These are phyloP conservation scores for Phaethornis superciliosus DNA, from an alignment of 2,113 vertebrate genomes.

Conservation along the genomic window DNA sequence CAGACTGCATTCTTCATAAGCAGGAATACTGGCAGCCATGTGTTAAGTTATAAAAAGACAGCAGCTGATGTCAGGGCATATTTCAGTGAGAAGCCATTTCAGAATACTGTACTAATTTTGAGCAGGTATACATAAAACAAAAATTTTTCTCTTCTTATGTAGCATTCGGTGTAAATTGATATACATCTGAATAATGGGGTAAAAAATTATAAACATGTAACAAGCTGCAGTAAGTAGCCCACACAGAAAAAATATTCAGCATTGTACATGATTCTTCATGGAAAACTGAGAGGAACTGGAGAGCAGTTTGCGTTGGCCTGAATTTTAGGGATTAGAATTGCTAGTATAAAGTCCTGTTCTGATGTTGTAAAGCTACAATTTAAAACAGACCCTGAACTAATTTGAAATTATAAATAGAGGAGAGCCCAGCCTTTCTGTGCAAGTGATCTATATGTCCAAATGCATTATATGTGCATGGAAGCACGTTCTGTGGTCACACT, in stretches of 20 bases:
- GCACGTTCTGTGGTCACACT: neutral
- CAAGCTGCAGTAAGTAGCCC: neutral
- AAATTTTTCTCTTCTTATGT: neutral
- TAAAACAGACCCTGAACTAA: neutral
- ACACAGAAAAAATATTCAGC: neutral
- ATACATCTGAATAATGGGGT: neutral
- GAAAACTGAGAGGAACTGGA: neutral
- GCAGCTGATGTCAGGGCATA: conserved; percentile 65
- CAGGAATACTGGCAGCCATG: conserved; percentile 55
- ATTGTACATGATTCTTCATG: neutral
- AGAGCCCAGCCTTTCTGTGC: neutral
- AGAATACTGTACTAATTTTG: conserved; percentile 47
- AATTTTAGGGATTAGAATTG: neutral
- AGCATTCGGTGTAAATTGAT: neutral
- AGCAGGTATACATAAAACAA: conserved; percentile 35
- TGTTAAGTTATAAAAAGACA: conserved; percentile 66
- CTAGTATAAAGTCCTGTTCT: neutral
- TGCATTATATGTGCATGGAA: neutral
- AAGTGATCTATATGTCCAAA: neutral
- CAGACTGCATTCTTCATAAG: conserved; percentile 60
- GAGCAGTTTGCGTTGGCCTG: neutral
- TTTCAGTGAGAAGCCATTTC: conserved; percentile 35
- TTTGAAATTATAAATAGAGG: neutral
- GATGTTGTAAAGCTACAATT: neutral
- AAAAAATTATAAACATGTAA: neutral